These are phyloP conservation scores for Cydia fagiglandana DNA, from an alignment of 1,140 invertebrate species.

Conservation along the genomic window DNA sequence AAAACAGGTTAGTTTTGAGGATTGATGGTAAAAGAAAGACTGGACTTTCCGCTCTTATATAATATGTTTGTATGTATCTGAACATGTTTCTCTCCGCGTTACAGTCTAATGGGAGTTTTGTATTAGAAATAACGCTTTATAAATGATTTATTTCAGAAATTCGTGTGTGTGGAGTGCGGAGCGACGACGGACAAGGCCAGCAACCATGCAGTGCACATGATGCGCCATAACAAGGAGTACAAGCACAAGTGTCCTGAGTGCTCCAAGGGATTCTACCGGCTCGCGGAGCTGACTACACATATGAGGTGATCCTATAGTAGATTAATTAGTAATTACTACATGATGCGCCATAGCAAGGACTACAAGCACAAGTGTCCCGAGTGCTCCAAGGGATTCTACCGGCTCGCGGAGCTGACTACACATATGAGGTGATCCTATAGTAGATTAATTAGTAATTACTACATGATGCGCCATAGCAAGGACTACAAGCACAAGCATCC, in stretches of 20 bases:
- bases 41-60: too few relatives aligned
- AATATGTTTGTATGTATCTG: too few relatives aligned
- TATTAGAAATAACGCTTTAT: too few relatives aligned
- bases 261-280: conserved; percentile 83
- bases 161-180: conserved; percentile 61
- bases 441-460: too few relatives aligned
- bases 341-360: conserved; percentile 81
- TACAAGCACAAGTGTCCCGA: conserved; percentile 81
- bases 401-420: conserved; percentile 77
- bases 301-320: conserved; percentile 52
- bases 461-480: conserved; percentile 82
- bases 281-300: conserved; percentile 76
- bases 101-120: too few relatives aligned
- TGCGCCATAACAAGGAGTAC: conserved; percentile 81
- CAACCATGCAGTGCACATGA: conserved; percentile 78
- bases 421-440: conserved; percentile 60
- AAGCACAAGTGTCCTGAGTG: conserved; percentile 82
- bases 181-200: conserved; percentile 43
- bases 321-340: conserved; percentile 47
- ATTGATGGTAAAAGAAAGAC: too few relatives aligned
- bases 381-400: conserved; percentile 84
- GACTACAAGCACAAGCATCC: conserved; percentile 81
- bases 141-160: conserved; percentile 42
- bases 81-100: too few relatives aligned
- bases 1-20: too few relatives aligned